Percentiles rank a stretch among this genome's conserved stretches.
Evolutionary conservation across 2,888 invertebrate genomes (phyloP).

Genomic region (Acrobasis consociella): DNA sequence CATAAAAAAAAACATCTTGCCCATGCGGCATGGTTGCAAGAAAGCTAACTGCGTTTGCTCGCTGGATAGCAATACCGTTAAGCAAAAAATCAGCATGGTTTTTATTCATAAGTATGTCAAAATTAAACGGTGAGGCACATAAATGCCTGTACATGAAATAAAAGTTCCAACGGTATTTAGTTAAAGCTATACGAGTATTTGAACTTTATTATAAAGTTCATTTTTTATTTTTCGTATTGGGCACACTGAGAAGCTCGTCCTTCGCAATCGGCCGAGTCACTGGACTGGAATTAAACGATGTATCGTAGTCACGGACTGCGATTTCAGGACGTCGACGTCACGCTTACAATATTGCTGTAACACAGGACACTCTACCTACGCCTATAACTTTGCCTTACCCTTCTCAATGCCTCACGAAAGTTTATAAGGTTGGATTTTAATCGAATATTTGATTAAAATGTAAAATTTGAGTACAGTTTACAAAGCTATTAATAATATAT

Average conservation of each 20-base stretch:
- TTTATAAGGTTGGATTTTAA: neutral
- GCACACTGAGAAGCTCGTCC: slow-evolving; percentile 57
- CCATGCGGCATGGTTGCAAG: too few species aligned
- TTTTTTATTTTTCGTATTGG: neutral
- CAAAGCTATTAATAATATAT: neutral
- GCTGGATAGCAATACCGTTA: too few species aligned
- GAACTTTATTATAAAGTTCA: too few species aligned
- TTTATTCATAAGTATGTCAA: too few species aligned
- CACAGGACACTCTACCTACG: slow-evolving; percentile 41
- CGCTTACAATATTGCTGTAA: slow-evolving; percentile 59
- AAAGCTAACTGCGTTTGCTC: too few species aligned
- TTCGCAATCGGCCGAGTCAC: slow-evolving; percentile 73
- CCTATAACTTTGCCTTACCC: slow-evolving; percentile 42
- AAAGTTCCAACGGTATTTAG: too few species aligned
- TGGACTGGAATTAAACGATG: slow-evolving; percentile 77
- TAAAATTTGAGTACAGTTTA: neutral
- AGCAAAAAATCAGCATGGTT: too few species aligned
- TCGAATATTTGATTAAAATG: neutral
- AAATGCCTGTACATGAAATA: too few species aligned
- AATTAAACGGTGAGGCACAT: too few species aligned
- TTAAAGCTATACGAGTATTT: too few species aligned
- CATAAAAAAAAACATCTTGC: too few species aligned
- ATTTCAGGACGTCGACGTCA: slow-evolving; percentile 63
- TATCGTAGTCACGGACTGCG: slow-evolving; percentile 72
- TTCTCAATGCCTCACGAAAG: slow-evolving; percentile 22